Percentiles rank a stretch among this genome's conserved stretches.
phyloP scores from a whole-genome alignment of 2,888 invertebrate species.

The Argyra leucocephala region DNA sequence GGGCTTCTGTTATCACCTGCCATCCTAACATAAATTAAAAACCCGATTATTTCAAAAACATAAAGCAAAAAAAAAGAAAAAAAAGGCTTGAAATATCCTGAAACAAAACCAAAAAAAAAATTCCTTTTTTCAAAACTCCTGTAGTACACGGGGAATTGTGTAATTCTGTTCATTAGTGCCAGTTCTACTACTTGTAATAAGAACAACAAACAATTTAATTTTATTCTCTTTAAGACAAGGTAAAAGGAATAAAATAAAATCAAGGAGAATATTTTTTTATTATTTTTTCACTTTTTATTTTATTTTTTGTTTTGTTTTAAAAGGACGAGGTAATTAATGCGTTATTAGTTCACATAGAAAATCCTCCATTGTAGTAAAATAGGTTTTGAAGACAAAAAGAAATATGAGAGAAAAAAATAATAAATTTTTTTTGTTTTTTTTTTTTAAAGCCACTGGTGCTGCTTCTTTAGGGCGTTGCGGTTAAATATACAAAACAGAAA shows the following conservation, averaged over 20 bases:
- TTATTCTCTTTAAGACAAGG: not conserved
- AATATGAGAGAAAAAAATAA: not conserved
- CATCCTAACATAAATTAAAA: conserved; percentile 8
- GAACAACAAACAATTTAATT: not conserved
- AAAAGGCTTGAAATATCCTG: not conserved
- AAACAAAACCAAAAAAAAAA: not conserved
- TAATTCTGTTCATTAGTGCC: not conserved
- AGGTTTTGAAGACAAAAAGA: not conserved
- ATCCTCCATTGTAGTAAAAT: not conserved
- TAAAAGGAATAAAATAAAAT: not conserved
- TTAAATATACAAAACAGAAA: not conserved
- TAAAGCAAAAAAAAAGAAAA: not conserved
- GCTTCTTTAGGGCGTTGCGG: not conserved
- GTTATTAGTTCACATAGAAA: not conserved
- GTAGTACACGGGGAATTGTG: not conserved
- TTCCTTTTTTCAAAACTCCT: not conserved
- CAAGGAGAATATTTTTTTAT: not conserved
- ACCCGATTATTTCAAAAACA: conserved; percentile 4
- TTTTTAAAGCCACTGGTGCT: not conserved
- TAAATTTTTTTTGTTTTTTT: not conserved
- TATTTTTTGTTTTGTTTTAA: not conserved
- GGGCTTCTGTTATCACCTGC: conserved; percentile 11
- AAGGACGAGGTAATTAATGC: not conserved
- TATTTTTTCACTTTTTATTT: not conserved
- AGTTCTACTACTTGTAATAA: not conserved